Evolutionary conservation across 2,797 vertebrate species (phyloP).

Genomic region (Anomalospiza imberbis): DNA sequence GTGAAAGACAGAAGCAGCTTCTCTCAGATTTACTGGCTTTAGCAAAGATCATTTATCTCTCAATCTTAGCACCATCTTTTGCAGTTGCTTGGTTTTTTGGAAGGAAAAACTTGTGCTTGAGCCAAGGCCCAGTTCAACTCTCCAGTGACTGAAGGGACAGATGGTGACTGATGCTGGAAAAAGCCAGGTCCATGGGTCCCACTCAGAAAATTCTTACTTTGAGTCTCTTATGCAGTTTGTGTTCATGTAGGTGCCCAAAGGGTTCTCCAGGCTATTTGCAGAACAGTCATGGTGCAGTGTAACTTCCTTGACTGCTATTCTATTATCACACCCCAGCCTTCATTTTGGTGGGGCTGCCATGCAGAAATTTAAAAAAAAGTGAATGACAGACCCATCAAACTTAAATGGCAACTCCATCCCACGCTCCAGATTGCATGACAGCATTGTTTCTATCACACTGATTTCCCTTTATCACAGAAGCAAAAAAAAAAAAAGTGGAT

Average conservation of each 20-base stretch:
- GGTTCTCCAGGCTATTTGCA: neutral
- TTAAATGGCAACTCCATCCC: constrained; percentile 25
- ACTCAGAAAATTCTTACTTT: neutral
- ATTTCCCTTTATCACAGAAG: constrained; percentile 2
- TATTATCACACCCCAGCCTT: neutral
- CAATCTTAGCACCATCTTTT: neutral
- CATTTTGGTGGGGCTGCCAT: neutral
- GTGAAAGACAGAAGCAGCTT: neutral
- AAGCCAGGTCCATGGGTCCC: neutral
- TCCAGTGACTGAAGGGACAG: neutral
- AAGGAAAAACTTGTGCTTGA: neutral
- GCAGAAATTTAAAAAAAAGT: neutral
- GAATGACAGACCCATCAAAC: constrained; percentile 33
- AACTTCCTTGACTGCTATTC: neutral
- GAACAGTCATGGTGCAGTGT: neutral
- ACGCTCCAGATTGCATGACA: neutral
- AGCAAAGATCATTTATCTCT: neutral
- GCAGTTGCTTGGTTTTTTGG: neutral
- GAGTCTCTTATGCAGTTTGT: neutral
- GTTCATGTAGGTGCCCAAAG: neutral
- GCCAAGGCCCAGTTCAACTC: neutral
- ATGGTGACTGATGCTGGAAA: neutral
- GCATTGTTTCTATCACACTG: constrained; percentile 2
- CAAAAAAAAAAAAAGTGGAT: constrained; percentile 36
- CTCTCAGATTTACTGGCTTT: neutral